Conservation (phyloP, 2,113 vertebrate species). For the Prochilodus magdalenae region DNA sequence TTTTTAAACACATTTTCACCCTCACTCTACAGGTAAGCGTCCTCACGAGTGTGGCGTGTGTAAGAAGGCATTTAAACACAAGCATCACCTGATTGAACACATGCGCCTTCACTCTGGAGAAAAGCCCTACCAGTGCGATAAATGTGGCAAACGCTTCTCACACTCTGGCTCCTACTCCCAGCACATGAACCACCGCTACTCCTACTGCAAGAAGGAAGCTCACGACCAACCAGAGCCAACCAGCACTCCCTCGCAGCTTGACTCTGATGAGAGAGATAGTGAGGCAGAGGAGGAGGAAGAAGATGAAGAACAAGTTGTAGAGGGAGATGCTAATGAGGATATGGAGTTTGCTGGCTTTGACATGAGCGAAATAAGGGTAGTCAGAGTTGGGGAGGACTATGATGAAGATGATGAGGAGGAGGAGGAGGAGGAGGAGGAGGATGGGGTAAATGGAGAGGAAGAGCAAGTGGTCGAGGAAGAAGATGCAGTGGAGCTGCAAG, state of each 20-base stretch:
- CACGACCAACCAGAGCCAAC: conserved; percentile 70
- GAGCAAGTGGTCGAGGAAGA: conserved; percentile 8
- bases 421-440: conserved; percentile 23
- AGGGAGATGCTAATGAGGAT: conserved; percentile 78
- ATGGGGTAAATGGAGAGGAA: not conserved
- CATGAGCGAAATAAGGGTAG: conserved; percentile 79
- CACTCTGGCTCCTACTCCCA: conserved; percentile 98
- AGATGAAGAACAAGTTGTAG: conserved; percentile 80
- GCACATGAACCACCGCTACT: conserved; percentile 99
- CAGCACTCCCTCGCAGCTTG: conserved; percentile 83
- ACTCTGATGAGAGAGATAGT: conserved; percentile 93
- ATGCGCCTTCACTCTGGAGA: conserved; percentile 95
- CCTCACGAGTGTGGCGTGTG: conserved; percentile 95
- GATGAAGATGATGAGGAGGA: conserved; percentile 66
- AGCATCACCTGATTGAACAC: conserved; percentile 98
- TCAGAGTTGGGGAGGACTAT: conserved; percentile 77
- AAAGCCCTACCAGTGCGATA: conserved; percentile 98
- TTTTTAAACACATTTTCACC: not conserved
- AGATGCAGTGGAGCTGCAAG: conserved; percentile 40
- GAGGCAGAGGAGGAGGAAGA: conserved; percentile 84
- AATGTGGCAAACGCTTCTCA: conserved; percentile 96
- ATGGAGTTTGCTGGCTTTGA: conserved; percentile 78
- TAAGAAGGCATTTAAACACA: conserved; percentile 99
- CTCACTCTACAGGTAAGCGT: conserved; percentile 83
- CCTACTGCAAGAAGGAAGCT: conserved; percentile 94